Evolutionary conservation across 2,113 vertebrate genomes (phyloP).

Genomic region (Stegastes partitus): DNA sequence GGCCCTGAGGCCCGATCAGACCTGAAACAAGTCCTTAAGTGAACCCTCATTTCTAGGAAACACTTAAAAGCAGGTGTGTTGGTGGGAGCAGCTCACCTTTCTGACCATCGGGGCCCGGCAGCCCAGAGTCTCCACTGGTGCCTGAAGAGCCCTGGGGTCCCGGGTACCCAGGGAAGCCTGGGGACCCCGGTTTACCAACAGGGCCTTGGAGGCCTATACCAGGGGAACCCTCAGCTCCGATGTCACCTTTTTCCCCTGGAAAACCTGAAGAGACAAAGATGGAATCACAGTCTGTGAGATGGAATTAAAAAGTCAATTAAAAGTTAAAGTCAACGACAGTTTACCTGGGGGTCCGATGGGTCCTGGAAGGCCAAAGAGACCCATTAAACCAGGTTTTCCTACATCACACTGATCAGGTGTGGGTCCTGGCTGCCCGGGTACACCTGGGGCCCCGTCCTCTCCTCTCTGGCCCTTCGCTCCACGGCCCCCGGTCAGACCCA

Average conservation of each 20-base stretch:
- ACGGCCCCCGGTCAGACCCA: constrained; percentile 50
- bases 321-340: not conserved
- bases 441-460: constrained; percentile 52
- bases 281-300: not conserved
- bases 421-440: constrained; percentile 49
- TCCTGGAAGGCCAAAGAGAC: constrained; percentile 62
- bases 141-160: constrained; percentile 74
- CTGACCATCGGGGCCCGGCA: constrained; percentile 43
- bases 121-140: constrained; percentile 66
- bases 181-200: constrained; percentile 67
- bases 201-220: constrained; percentile 69
- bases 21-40: constrained; percentile 59
- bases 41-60: not conserved
- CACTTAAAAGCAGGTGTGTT: not conserved
- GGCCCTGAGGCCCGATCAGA: constrained; percentile 66
- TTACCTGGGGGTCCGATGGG: constrained; percentile 71
- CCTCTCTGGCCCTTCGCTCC: constrained; percentile 69
- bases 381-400: constrained; percentile 54
- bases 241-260: constrained; percentile 72
- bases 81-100: constrained; percentile 67
- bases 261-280: constrained; percentile 60
- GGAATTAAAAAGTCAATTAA: too few species aligned
- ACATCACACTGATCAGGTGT: constrained; percentile 29
- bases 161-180: constrained; percentile 68
- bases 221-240: constrained; percentile 56